Conservation (phyloP, 2,888 invertebrate genomes). For the Drosophila subquinaria region DNA sequence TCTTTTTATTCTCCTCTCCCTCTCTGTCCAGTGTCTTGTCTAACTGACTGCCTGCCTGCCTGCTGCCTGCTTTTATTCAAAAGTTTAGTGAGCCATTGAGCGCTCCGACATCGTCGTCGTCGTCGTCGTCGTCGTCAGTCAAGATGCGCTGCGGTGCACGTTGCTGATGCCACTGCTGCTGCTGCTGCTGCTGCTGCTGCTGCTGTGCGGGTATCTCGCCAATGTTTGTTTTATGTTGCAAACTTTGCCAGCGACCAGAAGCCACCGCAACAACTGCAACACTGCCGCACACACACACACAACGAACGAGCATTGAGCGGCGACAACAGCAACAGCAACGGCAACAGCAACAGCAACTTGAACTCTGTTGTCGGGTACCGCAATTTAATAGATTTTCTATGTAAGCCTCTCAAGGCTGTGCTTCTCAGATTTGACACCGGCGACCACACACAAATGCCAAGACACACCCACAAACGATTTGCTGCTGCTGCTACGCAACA, state of each 20-base stretch:
- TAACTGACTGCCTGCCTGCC: conserved; percentile 18
- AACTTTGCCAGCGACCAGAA: conserved; percentile 74
- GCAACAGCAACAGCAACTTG: conserved; percentile 34
- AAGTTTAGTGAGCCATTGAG: conserved; percentile 81
- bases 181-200: conserved; percentile 30
- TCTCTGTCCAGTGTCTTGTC: conserved; percentile 25
- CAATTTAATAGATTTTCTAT: conserved; percentile 80
- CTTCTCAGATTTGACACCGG: conserved; percentile 75
- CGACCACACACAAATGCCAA: conserved; percentile 62
- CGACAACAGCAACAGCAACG: neutral
- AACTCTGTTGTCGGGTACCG: conserved; percentile 61
- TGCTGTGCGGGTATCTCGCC: conserved; percentile 67
- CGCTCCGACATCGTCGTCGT: conserved; percentile 59
- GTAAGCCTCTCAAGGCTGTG: conserved; percentile 72
- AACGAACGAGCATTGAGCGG: conserved; percentile 14
- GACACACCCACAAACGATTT: conserved; percentile 39
- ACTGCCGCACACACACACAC: conserved; percentile 10
- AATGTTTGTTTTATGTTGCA: conserved; percentile 82
- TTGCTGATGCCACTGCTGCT: conserved; percentile 21
- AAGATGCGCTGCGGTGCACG: conserved; percentile 57
- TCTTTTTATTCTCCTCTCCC: neutral
- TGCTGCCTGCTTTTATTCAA: conserved; percentile 76
- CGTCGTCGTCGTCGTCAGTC: conserved; percentile 77
- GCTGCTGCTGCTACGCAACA: neutral
- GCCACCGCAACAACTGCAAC: conserved; percentile 41